phyloP scores from a whole-genome alignment of 2,888 invertebrate genomes.

The Hesperia comma region DNA sequence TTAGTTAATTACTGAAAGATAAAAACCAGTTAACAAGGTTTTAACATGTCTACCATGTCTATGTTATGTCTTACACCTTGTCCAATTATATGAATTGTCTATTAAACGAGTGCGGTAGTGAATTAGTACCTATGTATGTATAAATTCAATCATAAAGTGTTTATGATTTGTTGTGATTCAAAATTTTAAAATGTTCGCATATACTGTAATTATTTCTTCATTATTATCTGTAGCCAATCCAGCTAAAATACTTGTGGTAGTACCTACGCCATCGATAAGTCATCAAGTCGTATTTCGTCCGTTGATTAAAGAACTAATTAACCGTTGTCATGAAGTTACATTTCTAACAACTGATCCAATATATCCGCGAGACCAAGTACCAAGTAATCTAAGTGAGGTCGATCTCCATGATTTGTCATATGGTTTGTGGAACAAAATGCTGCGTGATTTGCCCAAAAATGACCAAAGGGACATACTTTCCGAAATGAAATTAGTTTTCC shows the following conservation, averaged over 20 bases:
- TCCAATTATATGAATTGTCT: too few relatives aligned
- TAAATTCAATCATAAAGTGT: too few relatives aligned
- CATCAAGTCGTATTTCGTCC: constrained; percentile 35
- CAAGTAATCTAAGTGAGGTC: not conserved
- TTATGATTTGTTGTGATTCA: too few relatives aligned
- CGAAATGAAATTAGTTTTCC: not conserved
- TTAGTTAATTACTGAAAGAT: too few relatives aligned
- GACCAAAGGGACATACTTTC: not conserved
- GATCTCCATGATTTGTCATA: constrained; percentile 2
- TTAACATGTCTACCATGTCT: too few relatives aligned
- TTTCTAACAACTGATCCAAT: constrained; percentile 1
- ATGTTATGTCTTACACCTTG: too few relatives aligned
- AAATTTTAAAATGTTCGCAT: not conserved
- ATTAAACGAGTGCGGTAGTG: too few relatives aligned
- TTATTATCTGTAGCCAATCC: not conserved
- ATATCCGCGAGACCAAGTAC: not conserved
- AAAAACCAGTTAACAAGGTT: too few relatives aligned
- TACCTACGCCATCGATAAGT: not conserved
- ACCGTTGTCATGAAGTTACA: constrained; percentile 5
- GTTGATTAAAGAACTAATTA: not conserved
- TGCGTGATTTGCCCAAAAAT: not conserved
- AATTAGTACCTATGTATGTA: too few relatives aligned
- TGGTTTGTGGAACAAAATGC: not conserved
- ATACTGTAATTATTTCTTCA: not conserved
- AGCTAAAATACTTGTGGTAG: not conserved